Evolutionary conservation across 2,888 invertebrate species (phyloP).

Genomic region (Ichneumon xanthorius): DNA sequence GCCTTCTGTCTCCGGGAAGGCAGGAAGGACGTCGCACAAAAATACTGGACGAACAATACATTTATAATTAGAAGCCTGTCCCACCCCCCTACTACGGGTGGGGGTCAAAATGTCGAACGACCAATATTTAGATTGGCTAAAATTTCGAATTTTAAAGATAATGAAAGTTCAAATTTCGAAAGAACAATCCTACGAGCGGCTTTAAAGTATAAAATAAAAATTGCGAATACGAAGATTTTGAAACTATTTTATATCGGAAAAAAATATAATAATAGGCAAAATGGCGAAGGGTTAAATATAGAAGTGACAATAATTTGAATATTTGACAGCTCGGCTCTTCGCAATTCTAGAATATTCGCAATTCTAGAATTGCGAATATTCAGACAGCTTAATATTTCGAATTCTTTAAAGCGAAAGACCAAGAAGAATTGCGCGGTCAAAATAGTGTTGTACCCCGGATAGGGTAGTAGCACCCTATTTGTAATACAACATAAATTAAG

Average conservation of each 20-base stretch:
- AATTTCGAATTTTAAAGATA: constrained; percentile 29
- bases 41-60: constrained; percentile 79
- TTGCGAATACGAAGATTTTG: constrained; percentile 19
- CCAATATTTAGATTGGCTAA: constrained; percentile 18
- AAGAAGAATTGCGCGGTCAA: constrained; percentile 16
- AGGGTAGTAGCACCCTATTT: too few species aligned
- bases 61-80: constrained; percentile 75
- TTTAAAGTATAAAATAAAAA: constrained; percentile 36
- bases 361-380: constrained; percentile 33
- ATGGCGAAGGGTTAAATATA: constrained; percentile 23
- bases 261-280: constrained; percentile 15
- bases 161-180: constrained; percentile 31
- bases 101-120: not conserved
- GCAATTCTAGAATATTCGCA: too few species aligned
- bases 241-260: constrained; percentile 34
- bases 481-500: too few species aligned
- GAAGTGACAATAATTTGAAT: constrained; percentile 24
- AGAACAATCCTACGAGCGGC: constrained; percentile 5
- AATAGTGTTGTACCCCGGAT: too few species aligned
- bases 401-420: constrained; percentile 29
- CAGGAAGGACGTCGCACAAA: constrained; percentile 78
- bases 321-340: not conserved
- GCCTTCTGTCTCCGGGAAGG: constrained; percentile 68
- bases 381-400: constrained; percentile 21
- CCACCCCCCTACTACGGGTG: constrained; percentile 54